Evolutionary conservation across 2,888 invertebrate genomes (phyloP).

Genomic region (Zelleria hepariella): DNA sequence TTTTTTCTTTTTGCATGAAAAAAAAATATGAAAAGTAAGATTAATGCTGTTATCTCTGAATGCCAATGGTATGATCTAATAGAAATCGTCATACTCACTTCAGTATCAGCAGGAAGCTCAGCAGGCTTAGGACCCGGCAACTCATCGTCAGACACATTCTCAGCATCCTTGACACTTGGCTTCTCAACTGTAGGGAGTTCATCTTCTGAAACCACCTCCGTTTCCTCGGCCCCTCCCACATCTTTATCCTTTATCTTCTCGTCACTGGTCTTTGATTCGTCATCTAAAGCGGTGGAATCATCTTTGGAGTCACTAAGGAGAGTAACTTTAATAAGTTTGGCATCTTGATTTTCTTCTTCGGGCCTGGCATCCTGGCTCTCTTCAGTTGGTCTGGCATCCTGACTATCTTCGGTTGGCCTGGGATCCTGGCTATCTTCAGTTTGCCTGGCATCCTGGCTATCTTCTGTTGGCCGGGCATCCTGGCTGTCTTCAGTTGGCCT

Average conservation of each 20-base stretch:
- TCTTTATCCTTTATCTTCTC: background rate
- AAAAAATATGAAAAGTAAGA: too few relatives aligned
- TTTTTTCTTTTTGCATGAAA: too few relatives aligned
- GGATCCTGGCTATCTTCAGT: background rate
- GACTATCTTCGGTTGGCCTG: background rate
- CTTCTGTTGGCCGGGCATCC: background rate
- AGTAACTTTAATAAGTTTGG: background rate
- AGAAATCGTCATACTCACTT: too few relatives aligned
- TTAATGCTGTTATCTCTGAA: too few relatives aligned
- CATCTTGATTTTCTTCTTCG: background rate
- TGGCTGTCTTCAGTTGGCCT: background rate
- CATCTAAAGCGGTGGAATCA: background rate
- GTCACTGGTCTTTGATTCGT: background rate
- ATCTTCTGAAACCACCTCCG: slow-evolving; percentile 89
- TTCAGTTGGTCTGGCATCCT: background rate
- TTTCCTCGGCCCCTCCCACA: slow-evolving; percentile 77
- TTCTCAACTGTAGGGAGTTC: slow-evolving; percentile 81
- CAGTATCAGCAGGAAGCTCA: slow-evolving; percentile 79
- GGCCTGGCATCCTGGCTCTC: background rate
- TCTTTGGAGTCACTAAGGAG: background rate
- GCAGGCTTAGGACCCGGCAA: slow-evolving; percentile 80
- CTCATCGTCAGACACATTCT: slow-evolving; percentile 85
- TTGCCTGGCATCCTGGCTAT: background rate
- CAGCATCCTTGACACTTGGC: slow-evolving; percentile 85
- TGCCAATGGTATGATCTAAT: too few relatives aligned